Conservation (phyloP, 2,113 vertebrate species). For the Callaeas wilsoni region DNA sequence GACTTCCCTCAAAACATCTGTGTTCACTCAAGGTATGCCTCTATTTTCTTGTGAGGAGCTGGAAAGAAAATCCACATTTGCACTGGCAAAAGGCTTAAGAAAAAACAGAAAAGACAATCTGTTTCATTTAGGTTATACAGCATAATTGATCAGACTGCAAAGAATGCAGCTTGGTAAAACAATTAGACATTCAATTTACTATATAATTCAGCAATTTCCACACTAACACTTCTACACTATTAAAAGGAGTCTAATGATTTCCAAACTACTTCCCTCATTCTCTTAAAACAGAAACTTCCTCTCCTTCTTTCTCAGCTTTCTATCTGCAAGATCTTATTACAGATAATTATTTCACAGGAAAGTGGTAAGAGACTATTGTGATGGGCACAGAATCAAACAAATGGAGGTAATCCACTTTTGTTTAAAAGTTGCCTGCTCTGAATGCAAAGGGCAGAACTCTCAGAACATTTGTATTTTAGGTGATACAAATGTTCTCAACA, state of each 20-base stretch:
- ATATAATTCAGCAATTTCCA: slow-evolving; percentile 5
- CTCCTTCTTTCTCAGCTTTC: not conserved
- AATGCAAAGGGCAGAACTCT: not conserved
- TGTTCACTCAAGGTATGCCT: slow-evolving; percentile 51
- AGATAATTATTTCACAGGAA: not conserved
- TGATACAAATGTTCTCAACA: not conserved
- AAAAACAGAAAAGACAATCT: not conserved
- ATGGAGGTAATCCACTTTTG: not conserved
- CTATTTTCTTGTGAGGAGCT: slow-evolving; percentile 20
- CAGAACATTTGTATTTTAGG: not conserved
- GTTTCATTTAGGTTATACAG: not conserved
- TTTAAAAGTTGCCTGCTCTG: not conserved
- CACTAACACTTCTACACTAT: not conserved
- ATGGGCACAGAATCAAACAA: not conserved
- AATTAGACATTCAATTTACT: slow-evolving; percentile 25
- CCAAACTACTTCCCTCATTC: not conserved
- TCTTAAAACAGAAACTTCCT: not conserved
- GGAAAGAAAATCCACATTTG: slow-evolving; percentile 5
- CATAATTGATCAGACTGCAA: slow-evolving; percentile 13
- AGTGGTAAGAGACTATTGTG: not conserved
- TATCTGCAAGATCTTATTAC: not conserved
- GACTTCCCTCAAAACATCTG: slow-evolving; percentile 52
- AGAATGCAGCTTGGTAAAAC: not conserved
- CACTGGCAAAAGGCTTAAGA: not conserved
- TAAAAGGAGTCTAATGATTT: not conserved